Percentiles rank a stretch among this genome's conserved stretches.
Evolutionary conservation across 2,888 invertebrate genomes (phyloP).

Genomic region (Eristalis pertinax): DNA sequence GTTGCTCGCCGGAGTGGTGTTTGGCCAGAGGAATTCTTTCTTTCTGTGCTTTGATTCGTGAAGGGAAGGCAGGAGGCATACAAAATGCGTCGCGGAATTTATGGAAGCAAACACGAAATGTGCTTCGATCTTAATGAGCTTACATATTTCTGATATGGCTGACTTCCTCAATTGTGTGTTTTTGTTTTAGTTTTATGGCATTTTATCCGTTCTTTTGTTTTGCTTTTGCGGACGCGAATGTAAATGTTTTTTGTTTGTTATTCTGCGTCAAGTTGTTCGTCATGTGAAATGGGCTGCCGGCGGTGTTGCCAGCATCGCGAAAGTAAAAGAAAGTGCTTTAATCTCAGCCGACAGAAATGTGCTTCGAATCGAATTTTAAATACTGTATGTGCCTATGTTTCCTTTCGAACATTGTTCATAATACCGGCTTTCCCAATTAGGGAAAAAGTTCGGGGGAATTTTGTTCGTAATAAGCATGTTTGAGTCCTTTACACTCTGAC

Average conservation of each 20-base stretch:
- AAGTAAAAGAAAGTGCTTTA: not conserved
- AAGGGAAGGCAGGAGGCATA: not conserved
- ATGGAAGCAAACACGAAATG: not conserved
- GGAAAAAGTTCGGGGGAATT: too few relatives aligned
- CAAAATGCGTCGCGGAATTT: not conserved
- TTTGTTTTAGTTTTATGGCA: not conserved
- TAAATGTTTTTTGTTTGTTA: not conserved
- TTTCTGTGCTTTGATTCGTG: not conserved
- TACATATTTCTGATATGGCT: not conserved
- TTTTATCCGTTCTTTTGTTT: not conserved
- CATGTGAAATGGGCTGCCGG: not conserved
- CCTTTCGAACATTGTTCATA: too few relatives aligned
- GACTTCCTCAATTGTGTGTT: conserved; percentile 25
- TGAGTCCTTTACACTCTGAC: too few relatives aligned
- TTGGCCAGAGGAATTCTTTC: not conserved
- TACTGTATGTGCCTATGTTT: too few relatives aligned
- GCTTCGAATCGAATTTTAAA: not conserved
- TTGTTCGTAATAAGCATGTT: too few relatives aligned
- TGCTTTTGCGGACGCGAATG: not conserved
- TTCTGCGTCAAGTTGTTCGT: not conserved
- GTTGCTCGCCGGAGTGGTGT: not conserved
- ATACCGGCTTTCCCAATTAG: too few relatives aligned
- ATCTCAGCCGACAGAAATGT: not conserved
- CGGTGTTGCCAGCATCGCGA: not conserved
- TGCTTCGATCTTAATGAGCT: not conserved